A percentile compares a stretch with the other conserved stretches of the same genome.
phyloP scores from a whole-genome alignment of 37 sponge, comb jelly and placozoan species.

The Geodia barretti region DNA sequence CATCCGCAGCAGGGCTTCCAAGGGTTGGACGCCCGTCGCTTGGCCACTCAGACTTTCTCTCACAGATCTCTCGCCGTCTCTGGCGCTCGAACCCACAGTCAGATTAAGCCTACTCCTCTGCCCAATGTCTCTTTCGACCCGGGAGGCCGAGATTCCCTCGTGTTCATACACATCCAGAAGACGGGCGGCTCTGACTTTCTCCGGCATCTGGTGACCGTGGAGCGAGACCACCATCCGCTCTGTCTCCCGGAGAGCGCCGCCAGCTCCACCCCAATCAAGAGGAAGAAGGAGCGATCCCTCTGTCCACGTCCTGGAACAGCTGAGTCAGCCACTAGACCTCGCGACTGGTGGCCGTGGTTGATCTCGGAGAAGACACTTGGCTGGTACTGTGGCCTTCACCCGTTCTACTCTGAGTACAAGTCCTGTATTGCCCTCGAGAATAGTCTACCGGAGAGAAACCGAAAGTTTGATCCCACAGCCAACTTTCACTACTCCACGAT shows the following conservation, averaged over 20 bases:
- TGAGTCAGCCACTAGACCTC: not conserved
- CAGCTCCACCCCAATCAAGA: not conserved
- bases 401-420: constrained; percentile 64
- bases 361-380: constrained; percentile 79
- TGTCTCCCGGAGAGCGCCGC: not conserved
- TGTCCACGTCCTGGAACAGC: not conserved
- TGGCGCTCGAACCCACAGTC: too few species aligned
- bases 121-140: constrained; percentile 40
- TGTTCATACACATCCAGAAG: constrained; percentile 92
- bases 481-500: constrained; percentile 55
- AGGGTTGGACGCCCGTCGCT: too few species aligned
- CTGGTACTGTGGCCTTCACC: constrained; percentile 89
- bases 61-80: too few species aligned
- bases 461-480: not conserved
- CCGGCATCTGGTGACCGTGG: constrained; percentile 39
- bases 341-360: constrained; percentile 62
- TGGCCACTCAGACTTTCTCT: too few species aligned
- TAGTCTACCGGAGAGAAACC: not conserved
- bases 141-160: constrained; percentile 44
- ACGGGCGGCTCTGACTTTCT: constrained; percentile 86
- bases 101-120: too few species aligned
- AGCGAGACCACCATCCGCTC: not conserved
- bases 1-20: too few species aligned
- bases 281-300: not conserved
- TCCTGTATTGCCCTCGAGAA: constrained; percentile 53